Conservation (phyloP, 1,140 invertebrate genomes). For the Lasioglossum baleicum region DNA sequence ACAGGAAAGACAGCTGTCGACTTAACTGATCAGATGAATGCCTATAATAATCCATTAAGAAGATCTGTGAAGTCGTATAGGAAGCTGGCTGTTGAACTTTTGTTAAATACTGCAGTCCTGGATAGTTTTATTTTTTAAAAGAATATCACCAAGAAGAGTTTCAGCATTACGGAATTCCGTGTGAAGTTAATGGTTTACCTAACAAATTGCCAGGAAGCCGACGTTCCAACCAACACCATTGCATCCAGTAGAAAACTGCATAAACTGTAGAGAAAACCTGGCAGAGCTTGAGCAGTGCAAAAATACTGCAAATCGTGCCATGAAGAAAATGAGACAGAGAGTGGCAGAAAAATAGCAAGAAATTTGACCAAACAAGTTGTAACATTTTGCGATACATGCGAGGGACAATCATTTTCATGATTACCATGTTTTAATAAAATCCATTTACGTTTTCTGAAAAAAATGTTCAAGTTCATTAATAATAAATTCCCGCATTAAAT, state of each 20-base stretch:
- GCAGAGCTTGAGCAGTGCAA: conserved; percentile 14
- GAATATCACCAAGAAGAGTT: conserved; percentile 40
- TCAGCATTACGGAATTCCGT: conserved; percentile 32
- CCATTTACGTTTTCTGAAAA: no score
- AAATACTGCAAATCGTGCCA: conserved; percentile 37
- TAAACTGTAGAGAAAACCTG: conserved; percentile 7
- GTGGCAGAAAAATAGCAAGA: no score
- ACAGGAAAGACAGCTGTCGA: conserved; percentile 72
- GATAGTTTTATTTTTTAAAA: conserved; percentile 41
- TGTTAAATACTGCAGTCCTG: conserved; percentile 67
- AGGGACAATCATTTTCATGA: no score
- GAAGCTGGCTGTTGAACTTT: conserved; percentile 73
- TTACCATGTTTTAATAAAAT: no score
- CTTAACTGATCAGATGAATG: conserved; percentile 74
- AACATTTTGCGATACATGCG: no score
- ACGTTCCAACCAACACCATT: conserved; percentile 11
- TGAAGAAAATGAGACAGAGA: neutral
- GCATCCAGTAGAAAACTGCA: neutral
- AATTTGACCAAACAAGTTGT: no score
- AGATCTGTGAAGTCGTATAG: conserved; percentile 74
- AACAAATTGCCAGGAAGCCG: neutral
- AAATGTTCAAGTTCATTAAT: no score
- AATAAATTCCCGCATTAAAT: no score
- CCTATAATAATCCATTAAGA: conserved; percentile 71
- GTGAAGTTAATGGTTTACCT: neutral